A percentile compares a stretch with the other conserved stretches of the same genome.
Evolutionary conservation across 2,888 invertebrate species (phyloP).

Genomic region (Macrophya annulata): DNA sequence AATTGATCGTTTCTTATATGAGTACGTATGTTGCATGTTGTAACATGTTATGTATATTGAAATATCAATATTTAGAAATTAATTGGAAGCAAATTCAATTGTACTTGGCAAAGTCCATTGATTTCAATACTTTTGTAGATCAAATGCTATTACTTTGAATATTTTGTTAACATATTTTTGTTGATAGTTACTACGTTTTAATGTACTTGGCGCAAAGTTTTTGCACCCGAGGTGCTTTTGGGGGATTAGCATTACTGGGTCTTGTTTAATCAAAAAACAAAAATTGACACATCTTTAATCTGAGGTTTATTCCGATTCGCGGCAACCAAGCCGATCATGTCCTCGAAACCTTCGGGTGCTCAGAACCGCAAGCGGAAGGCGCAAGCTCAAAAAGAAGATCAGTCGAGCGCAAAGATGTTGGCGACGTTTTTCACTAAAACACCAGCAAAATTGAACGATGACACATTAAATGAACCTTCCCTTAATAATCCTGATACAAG

Average conservation of each 20-base stretch:
- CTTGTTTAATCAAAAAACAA: background rate
- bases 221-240: no score
- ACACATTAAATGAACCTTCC: constrained; percentile 1
- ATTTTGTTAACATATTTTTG: no score
- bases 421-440: constrained; percentile 6
- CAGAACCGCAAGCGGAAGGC: constrained; percentile 37
- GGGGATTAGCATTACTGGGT: background rate
- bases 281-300: background rate
- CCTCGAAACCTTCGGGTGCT: constrained; percentile 28
- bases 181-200: no score
- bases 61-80: no score
- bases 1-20: no score
- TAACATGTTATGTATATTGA: no score
- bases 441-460: background rate
- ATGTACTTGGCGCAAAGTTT: no score
- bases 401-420: constrained; percentile 5
- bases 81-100: no score
- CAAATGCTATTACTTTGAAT: no score
- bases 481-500: constrained; percentile 8
- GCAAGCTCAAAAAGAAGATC: constrained; percentile 24
- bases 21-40: no score
- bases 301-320: background rate
- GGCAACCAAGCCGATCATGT: constrained; percentile 7
- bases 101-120: no score
- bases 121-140: no score